These are phyloP conservation scores for Drosophila santomea DNA, from an alignment of 1,140 invertebrate genomes.

Conservation along the genomic window DNA sequence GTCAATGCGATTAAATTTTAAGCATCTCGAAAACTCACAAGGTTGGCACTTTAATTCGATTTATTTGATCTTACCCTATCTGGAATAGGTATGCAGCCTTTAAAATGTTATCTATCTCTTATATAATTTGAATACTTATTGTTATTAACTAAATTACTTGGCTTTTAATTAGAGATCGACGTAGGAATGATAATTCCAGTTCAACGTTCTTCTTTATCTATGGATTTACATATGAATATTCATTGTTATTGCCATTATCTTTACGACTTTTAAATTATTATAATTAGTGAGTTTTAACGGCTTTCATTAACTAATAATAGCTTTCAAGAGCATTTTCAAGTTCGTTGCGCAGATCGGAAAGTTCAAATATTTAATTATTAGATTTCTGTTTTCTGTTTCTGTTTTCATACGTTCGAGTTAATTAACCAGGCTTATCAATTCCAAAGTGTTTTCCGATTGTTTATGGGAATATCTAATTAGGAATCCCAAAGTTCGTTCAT, in stretches of 20 bases:
- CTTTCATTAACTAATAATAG: not conserved
- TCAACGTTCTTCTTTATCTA: constrained; percentile 8
- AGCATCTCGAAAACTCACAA: constrained; percentile 17
- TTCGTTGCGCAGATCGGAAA: constrained; percentile 14
- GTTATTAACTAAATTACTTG: constrained; percentile 7
- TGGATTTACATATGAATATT: constrained; percentile 23
- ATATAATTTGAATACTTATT: constrained; percentile 9
- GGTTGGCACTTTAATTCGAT: constrained; percentile 42
- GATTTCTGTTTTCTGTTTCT: constrained; percentile 18
- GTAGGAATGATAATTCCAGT: not conserved
- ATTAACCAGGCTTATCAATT: constrained; percentile 31
- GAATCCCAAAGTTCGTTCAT: constrained; percentile 42
- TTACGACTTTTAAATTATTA: constrained; percentile 31
- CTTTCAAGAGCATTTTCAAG: constrained; percentile 26
- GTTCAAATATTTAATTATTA: constrained; percentile 25
- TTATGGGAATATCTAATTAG: constrained; percentile 47
- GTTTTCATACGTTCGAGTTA: constrained; percentile 16
- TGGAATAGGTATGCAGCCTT: not conserved
- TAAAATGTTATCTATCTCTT: too few relatives aligned
- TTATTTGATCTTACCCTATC: constrained; percentile 27
- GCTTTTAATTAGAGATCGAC: not conserved
- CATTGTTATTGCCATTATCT: constrained; percentile 26
- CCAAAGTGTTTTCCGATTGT: constrained; percentile 46
- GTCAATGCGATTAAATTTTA: constrained; percentile 38
- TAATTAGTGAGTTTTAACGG: constrained; percentile 12